Evolutionary conservation across 2,888 invertebrate genomes (phyloP), one percentile per base, ranked within the genome.

Genomic region (Villa cingulata): DNA sequence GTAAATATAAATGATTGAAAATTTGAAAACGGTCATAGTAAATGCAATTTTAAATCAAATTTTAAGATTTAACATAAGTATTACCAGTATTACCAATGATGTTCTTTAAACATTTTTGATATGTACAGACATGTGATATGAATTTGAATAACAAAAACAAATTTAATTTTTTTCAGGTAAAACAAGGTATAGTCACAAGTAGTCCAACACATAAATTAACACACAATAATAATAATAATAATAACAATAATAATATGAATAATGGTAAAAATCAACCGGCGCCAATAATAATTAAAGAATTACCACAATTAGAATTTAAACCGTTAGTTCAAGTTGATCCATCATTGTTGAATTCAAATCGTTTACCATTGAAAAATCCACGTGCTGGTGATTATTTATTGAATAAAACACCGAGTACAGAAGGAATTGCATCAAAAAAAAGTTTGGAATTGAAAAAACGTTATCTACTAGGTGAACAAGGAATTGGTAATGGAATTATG

Each of bases 381-480:
- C 73, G 76, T 5, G 74, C 75, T 15, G 81, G 81, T n/a, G 84
- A 86, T 54, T 86, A 85, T 62, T 74, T 85, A 38, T 74, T 89
- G 38, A 86, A 83, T 62, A 78, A 87, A 58, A 85, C 88, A 1
- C 83, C 86, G 53, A 88, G 88, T 54, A 88, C 88, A 2, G 87
- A 87, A 59, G 88, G 88, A 18, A 81, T 90, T 48, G 89, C 89
- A 14, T 86, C 88, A 16, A 88, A 88, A 66, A 80, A 86, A 48
- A 88, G 89, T 17, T 70, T 90, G 45, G 89, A 90, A 69, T 74
- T 90, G 40, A 90, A 90, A 62, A 83, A 88, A 60, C 80, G 81
- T 51, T 91, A 89, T 67, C 71, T 90, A 17, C 72, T 89, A 14
- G 88, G 88, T 1, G 83, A 82, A 54, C 73, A 76, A 1, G 77